These are phyloP conservation scores for Tineola bisselliella DNA, from an alignment of 2,888 invertebrate genomes.

Conservation along the genomic window DNA sequence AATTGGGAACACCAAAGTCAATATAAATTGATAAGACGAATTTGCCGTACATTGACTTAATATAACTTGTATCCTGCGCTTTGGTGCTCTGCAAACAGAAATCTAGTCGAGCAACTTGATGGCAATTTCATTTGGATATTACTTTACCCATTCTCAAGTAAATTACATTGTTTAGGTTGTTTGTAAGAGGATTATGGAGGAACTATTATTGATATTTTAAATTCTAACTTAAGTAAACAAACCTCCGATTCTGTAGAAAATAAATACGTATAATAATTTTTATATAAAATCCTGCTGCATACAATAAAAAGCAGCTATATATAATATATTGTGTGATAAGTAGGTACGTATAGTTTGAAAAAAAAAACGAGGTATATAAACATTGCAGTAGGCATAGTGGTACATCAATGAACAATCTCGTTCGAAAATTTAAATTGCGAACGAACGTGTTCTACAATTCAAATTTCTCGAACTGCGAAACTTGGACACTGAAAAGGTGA, in stretches of 20 bases:
- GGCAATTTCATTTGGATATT: background rate
- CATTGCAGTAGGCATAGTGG: background rate
- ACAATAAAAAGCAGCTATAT: no score
- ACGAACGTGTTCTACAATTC: slow-evolving; percentile 38
- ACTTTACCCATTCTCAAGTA: background rate
- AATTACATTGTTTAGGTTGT: background rate
- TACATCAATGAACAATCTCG: slow-evolving; percentile 19
- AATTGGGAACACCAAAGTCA: background rate
- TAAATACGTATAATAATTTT: no score
- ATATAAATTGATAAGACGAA: background rate
- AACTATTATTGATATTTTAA: no score
- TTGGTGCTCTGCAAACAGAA: background rate
- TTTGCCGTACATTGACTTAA: background rate
- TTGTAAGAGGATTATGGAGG: no score
- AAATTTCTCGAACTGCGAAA: slow-evolving; percentile 26
- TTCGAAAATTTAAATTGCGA: slow-evolving; percentile 36
- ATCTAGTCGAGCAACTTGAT: background rate
- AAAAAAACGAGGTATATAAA: no score
- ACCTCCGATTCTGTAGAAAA: no score
- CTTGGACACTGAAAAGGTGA: slow-evolving; percentile 35
- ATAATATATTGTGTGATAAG: no score
- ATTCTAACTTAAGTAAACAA: no score
- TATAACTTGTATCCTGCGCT: background rate
- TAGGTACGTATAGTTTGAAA: no score
- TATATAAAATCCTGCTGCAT: no score